Percentiles rank a stretch among this genome's conserved stretches.
phyloP scores from a whole-genome alignment of 1,140 invertebrate species.

The Pseudomyrmex pallidus region DNA sequence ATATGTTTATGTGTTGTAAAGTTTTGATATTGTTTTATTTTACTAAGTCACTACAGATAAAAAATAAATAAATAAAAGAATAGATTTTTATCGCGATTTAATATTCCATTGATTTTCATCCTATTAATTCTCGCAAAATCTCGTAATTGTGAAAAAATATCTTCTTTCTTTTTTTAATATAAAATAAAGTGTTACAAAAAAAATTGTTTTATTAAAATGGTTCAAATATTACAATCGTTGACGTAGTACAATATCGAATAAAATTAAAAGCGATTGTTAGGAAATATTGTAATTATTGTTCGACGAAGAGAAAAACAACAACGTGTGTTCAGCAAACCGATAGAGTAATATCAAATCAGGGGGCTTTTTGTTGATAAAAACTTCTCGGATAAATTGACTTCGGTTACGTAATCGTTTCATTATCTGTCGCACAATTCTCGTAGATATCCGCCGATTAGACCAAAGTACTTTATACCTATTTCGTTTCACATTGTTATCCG shows the following conservation, averaged over 20 bases:
- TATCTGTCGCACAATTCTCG: constrained; percentile 21
- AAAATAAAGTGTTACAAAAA: background rate
- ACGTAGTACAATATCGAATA: background rate
- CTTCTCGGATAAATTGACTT: background rate
- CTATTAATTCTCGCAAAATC: background rate
- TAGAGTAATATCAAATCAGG: too few species aligned
- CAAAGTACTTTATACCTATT: constrained; percentile 30
- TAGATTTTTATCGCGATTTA: constrained; percentile 46
- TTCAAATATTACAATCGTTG: constrained; percentile 25
- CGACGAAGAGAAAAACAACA: background rate
- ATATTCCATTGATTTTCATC: background rate
- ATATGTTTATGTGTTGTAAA: constrained; percentile 36
- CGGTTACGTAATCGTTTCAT: constrained; percentile 18
- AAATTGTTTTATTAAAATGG: background rate
- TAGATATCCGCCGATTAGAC: constrained; percentile 10
- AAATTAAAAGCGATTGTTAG: constrained; percentile 61
- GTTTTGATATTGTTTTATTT: constrained; percentile 1
- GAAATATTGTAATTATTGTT: constrained; percentile 1
- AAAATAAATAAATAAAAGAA: too few species aligned
- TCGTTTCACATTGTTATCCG: constrained; percentile 21
- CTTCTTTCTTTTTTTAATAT: too few species aligned
- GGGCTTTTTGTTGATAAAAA: constrained; percentile 15
- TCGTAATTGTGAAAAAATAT: too few species aligned
- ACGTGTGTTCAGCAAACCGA: too few species aligned
- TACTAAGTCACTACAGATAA: constrained; percentile 43